Percentiles rank a stretch among this genome's conserved stretches.
These are phyloP conservation scores for Xylota sylvarum DNA, from an alignment of 2,888 invertebrate species.

Conservation along the genomic window DNA sequence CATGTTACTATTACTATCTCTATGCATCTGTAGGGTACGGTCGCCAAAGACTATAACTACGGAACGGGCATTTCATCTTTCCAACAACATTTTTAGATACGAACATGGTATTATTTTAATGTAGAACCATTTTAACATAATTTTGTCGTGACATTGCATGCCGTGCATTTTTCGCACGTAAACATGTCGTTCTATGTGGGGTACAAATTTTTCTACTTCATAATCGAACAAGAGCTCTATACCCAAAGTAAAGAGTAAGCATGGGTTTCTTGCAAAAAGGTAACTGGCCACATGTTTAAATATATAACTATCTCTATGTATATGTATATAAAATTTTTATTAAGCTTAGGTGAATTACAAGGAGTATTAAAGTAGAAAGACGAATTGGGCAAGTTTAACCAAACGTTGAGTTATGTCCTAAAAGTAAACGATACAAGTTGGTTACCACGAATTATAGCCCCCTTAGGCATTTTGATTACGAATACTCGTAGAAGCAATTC, in stretches of 20 bases:
- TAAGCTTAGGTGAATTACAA: conserved; percentile 20
- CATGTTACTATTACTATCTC: conserved; percentile 45
- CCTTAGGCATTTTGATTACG: background rate
- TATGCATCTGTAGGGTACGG: conserved; percentile 40
- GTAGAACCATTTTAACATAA: conserved; percentile 80
- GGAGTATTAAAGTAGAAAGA: conserved; percentile 46
- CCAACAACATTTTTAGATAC: conserved; percentile 71
- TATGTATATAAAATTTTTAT: conserved; percentile 29
- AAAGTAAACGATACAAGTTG: conserved; percentile 20
- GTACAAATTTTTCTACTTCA: conserved; percentile 74
- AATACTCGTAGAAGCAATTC: conserved; percentile 19
- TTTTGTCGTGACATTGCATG: conserved; percentile 82
- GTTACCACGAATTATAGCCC: background rate
- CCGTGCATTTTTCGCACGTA: conserved; percentile 80
- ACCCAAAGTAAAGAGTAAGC: conserved; percentile 9
- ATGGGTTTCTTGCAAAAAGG: conserved; percentile 20
- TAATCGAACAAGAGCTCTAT: conserved; percentile 63
- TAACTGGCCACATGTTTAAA: conserved; percentile 27
- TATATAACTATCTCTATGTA: background rate
- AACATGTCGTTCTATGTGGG: conserved; percentile 77
- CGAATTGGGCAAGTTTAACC: conserved; percentile 35
- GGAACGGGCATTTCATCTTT: conserved; percentile 71
- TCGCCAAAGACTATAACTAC: conserved; percentile 22
- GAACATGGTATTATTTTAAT: conserved; percentile 79
- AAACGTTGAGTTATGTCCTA: conserved; percentile 42